Evolutionary conservation across 2,797 vertebrate species (phyloP).

Genomic region (Sebastes kiyomatsui): DNA sequence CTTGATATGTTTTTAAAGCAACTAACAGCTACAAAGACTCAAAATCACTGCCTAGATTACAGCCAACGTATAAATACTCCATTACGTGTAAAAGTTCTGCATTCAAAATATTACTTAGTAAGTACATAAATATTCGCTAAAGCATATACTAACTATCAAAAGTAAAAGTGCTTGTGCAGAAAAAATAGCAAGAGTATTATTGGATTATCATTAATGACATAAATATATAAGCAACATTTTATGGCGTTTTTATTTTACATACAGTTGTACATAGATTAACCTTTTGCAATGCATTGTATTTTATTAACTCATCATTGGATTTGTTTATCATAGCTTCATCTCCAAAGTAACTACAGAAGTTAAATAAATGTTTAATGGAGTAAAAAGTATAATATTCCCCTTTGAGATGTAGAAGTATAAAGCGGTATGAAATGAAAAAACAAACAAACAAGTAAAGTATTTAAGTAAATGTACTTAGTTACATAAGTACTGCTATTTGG

Average conservation of each 20-base stretch:
- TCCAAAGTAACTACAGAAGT: not conserved
- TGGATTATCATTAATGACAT: no score
- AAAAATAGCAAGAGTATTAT: no score
- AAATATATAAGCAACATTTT: no score
- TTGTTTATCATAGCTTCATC: not conserved
- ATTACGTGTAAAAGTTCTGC: no score
- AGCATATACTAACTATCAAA: no score
- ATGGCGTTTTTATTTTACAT: not conserved
- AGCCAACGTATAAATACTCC: not conserved
- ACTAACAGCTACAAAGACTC: rapidly evolving
- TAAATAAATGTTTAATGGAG: not conserved
- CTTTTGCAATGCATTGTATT: not conserved
- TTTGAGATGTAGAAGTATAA: no score
- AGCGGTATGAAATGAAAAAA: no score
- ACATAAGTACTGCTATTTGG: not conserved
- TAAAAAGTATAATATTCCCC: not conserved
- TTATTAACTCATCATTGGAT: not conserved
- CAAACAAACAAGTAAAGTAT: not conserved
- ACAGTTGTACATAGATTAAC: not conserved
- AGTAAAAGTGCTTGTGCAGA: no score
- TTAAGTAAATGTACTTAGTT: not conserved
- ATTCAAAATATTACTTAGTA: no score
- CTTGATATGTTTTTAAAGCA: not conserved
- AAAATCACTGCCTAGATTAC: no score
- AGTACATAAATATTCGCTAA: no score